Percentiles rank a stretch among this genome's conserved stretches.
phyloP scores from a whole-genome alignment of 2,888 invertebrate genomes.

The Drosophila mimica region DNA sequence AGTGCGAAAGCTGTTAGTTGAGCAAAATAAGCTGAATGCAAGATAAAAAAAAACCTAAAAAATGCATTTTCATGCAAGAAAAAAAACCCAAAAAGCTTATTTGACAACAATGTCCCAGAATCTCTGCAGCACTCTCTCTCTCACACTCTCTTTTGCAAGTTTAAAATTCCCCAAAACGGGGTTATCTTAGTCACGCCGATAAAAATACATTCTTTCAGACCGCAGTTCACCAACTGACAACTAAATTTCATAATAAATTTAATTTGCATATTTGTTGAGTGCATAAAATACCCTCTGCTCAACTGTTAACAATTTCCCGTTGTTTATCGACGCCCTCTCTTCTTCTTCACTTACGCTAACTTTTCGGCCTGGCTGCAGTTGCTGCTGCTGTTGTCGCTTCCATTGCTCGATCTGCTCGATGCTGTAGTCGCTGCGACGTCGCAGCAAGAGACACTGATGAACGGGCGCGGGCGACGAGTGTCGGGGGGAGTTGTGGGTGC shows the following conservation, averaged over 20 bases:
- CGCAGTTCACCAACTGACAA: not conserved
- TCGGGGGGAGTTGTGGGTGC: conserved; percentile 66
- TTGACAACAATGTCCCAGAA: not conserved
- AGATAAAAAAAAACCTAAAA: conserved; percentile 24
- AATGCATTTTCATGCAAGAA: conserved; percentile 4
- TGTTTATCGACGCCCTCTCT: not conserved
- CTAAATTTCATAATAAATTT: not conserved
- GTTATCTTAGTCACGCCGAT: not conserved
- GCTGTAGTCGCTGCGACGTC: conserved; percentile 81
- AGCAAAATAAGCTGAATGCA: conserved; percentile 27
- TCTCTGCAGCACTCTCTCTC: not conserved
- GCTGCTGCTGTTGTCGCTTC: conserved; percentile 69
- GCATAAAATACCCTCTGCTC: not conserved
- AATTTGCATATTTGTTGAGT: not conserved
- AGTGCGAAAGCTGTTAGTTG: conserved; percentile 36
- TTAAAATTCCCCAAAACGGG: not conserved
- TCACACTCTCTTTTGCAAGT: not conserved
- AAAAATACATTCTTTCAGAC: not conserved
- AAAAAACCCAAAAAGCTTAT: conserved; percentile 30
- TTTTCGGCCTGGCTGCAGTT: conserved; percentile 61
- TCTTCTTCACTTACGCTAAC: conserved; percentile 64
- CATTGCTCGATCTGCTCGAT: conserved; percentile 76
- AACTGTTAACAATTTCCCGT: conserved; percentile 4
- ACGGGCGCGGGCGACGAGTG: conserved; percentile 68
- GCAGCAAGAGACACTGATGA: conserved; percentile 78